Base-by-base conservation (phyloP, 35 echinoderm and acorn worm species). In the Holothuria glaberrima region DNA sequence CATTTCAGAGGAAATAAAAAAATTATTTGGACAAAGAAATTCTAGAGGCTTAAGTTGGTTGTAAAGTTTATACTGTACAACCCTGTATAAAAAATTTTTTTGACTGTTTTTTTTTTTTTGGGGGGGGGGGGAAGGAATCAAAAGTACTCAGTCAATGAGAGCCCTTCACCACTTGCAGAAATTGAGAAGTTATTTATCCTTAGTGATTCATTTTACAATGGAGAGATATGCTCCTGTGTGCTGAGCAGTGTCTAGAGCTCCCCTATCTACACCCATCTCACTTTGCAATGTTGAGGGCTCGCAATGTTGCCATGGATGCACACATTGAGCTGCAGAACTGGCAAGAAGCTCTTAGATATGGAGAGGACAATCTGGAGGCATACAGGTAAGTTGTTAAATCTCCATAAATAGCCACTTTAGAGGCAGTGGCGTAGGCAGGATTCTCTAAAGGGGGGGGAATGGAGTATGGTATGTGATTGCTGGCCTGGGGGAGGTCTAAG, bases 261-360 rank as follows among this genome's bases (percentile, higher is more conserved):
- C 18, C 12, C 14, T 19, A 10, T 22, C 83, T 86, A 0, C 83
- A 86, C 26, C 34, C 54, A 9, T 66, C 21, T 68, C 83, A 86
- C 35, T 86, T 86, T 86, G 57, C 62, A 1, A 86, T 34, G 83
- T 59, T 86, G 6, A 29, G 62, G 34, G 83, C 83, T 20, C 58
- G 83, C 4, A 86, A 86, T 19, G 62, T 86, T 29, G 83, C 83
- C 83, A 86, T 86, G 83, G 83, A 86, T 44, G 83, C 83, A 31
- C 83, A 86, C 62, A 86, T 86, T 30, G 83, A 86, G 32, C 58
- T 68, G 10, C 4, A 68, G 1, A 62, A 86, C 19, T 86, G 83
- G 83, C 25, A 86, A 10, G 62, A 86, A 26, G 83, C 83, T 7
- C 26, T 86, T 9, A 30, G 35, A 27, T 86, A 86, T 31, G 83